phyloP scores from a whole-genome alignment of 2,797 vertebrate genomes.

The Monodelphis domestica region DNA sequence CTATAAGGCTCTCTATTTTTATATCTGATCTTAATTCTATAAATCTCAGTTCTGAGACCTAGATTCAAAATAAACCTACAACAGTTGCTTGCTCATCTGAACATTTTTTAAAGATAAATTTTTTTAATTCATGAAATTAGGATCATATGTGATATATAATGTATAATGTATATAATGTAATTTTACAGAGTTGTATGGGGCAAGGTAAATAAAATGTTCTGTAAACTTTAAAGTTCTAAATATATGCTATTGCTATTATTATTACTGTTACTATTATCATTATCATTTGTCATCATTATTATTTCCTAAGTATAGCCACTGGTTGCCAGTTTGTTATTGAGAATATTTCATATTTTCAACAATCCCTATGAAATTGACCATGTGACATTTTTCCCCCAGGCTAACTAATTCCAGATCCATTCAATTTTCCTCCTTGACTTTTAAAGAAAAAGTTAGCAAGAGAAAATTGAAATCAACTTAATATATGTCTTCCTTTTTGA shows the following conservation, averaged over 20 bases:
- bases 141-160: neutral
- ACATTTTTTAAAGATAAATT: neutral
- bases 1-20: conserved; percentile 43
- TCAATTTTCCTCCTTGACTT: conserved; percentile 43
- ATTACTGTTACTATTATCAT: neutral
- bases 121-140: neutral
- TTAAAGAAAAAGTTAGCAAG: conserved; percentile 47
- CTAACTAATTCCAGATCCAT: conserved; percentile 40
- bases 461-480: conserved; percentile 56
- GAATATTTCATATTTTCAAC: conserved; percentile 44
- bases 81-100: neutral
- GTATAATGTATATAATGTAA: neutral
- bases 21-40: conserved; percentile 36
- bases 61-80: neutral
- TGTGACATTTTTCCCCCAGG: conserved; percentile 16
- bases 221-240: neutral
- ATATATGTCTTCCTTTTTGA: neutral
- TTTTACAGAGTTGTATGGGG: neutral
- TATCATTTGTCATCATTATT: neutral
- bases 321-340: conserved; percentile 1
- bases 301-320: conserved; percentile 36
- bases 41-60: conserved; percentile 37
- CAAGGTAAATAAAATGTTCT: neutral
- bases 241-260: neutral
- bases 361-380: conserved; percentile 50